phyloP scores from a whole-genome alignment of 2,888 invertebrate species.

The Gandaritis pyraliata region DNA sequence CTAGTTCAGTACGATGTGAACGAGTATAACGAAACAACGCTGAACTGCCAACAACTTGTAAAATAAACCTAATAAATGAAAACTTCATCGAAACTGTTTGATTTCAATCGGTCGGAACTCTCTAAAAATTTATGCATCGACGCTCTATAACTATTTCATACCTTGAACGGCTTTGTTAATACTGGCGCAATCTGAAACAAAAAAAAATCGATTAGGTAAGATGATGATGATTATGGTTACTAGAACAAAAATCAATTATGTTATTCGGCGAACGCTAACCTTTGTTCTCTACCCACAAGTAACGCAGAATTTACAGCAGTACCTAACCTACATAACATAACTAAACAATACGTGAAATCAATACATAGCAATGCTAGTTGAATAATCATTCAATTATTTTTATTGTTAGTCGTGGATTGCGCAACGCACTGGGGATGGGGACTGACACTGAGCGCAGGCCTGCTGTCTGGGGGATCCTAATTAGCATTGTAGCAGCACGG shows the following conservation, averaged over 20 bases:
- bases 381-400: conserved; percentile 29
- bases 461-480: conserved; percentile 53
- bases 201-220: conserved; percentile 26
- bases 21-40: conserved; percentile 58
- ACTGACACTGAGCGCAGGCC: neutral
- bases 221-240: neutral
- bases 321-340: too few relatives aligned
- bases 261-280: too few relatives aligned
- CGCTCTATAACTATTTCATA: conserved; percentile 30
- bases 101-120: neutral
- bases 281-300: neutral
- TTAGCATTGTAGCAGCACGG: conserved; percentile 56
- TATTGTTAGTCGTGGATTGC: conserved; percentile 25
- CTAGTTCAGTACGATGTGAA: conserved; percentile 59
- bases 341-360: conserved; percentile 10
- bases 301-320: too few relatives aligned
- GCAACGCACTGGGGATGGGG: conserved; percentile 19
- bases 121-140: neutral
- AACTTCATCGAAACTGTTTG: neutral
- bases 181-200: conserved; percentile 53
- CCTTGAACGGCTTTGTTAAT: conserved; percentile 41
- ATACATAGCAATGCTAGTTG: conserved; percentile 25
- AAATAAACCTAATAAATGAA: conserved; percentile 7
- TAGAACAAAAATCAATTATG: too few relatives aligned
- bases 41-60: conserved; percentile 59